A percentile compares a stretch with the other conserved stretches of the same genome.
phyloP scores from a whole-genome alignment of 1,140 invertebrate genomes.

The Zaprionus nigranus region DNA sequence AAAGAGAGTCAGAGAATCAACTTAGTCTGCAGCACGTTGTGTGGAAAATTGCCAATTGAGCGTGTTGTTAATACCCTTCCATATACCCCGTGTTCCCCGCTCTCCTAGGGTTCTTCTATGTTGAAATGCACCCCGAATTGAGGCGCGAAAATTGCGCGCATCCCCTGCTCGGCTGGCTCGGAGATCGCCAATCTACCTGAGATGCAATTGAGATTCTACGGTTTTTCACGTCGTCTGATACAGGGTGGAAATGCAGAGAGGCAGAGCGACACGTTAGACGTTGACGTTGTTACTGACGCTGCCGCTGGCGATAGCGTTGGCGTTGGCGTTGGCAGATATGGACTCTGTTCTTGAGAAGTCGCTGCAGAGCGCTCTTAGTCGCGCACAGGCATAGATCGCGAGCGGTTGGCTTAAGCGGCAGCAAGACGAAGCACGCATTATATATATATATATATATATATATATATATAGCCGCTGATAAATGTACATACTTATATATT shows the following conservation, averaged over 20 bases:
- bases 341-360: slow-evolving; percentile 18
- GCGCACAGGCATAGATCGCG: slow-evolving; percentile 35
- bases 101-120: background rate
- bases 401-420: slow-evolving; percentile 32
- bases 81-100: background rate
- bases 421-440: background rate
- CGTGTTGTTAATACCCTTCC: background rate
- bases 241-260: slow-evolving; percentile 11
- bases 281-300: background rate
- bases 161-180: background rate
- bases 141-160: background rate
- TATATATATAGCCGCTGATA: background rate
- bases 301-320: slow-evolving; percentile 1
- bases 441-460: background rate
- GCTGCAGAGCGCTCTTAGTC: slow-evolving; percentile 40
- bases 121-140: background rate
- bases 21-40: background rate
- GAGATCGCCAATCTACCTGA: slow-evolving; percentile 5
- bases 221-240: slow-evolving; percentile 2
- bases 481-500: background rate
- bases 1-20: background rate
- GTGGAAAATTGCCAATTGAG: slow-evolving; percentile 43
- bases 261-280: background rate
- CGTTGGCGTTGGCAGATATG: slow-evolving; percentile 5
- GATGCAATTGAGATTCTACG: background rate